Conservation (phyloP, 2,888 invertebrate species). For the Xylocampa areola region DNA sequence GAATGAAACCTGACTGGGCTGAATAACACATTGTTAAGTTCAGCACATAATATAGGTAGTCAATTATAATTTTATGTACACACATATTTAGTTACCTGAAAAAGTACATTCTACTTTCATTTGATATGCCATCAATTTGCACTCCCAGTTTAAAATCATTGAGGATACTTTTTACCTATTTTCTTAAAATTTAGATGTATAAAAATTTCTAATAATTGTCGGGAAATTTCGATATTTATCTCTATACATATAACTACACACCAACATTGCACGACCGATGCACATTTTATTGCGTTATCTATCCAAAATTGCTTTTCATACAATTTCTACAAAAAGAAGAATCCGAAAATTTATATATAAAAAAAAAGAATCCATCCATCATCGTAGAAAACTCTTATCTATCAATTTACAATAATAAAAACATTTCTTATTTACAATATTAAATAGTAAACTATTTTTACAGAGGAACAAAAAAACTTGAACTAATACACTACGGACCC, state of each 20-base stretch:
- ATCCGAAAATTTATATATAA: conserved; percentile 50
- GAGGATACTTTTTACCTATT: conserved; percentile 28
- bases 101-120: background rate
- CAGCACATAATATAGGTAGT: no score
- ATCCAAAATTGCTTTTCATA: conserved; percentile 60
- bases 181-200: conserved; percentile 45
- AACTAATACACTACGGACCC: conserved; percentile 85
- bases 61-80: conserved; percentile 14
- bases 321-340: conserved; percentile 58
- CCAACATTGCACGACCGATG: conserved; percentile 81
- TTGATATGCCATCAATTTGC: conserved; percentile 14
- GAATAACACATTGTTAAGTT: no score
- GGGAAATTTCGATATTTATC: conserved; percentile 55
- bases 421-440: conserved; percentile 88
- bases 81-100: conserved; percentile 10
- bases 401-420: conserved; percentile 87
- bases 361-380: conserved; percentile 53
- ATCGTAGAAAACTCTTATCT: conserved; percentile 82
- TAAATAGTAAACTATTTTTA: conserved; percentile 86
- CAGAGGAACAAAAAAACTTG: conserved; percentile 88
- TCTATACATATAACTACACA: conserved; percentile 73
- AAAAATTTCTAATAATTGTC: conserved; percentile 44
- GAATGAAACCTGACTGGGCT: no score
- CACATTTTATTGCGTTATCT: conserved; percentile 70
- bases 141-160: conserved; percentile 34